Evolutionary conservation across 2,797 vertebrate genomes (phyloP).

Genomic region (Paedocypris micromegethes): DNA sequence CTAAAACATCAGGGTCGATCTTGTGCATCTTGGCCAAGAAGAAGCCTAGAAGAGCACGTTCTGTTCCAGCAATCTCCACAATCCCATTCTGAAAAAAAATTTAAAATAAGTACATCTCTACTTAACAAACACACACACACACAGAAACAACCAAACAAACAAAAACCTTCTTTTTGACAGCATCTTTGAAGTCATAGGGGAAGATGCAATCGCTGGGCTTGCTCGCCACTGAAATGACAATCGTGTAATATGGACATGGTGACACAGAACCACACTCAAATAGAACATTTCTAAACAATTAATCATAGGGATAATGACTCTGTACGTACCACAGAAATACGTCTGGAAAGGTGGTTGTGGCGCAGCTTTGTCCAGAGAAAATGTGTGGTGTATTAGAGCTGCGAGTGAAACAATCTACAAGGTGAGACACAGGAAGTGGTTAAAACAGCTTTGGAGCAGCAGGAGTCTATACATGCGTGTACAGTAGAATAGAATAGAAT

Average conservation of each 20-base stretch:
- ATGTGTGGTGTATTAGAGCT: constrained; percentile 82
- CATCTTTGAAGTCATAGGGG: constrained; percentile 87
- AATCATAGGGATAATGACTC: no score
- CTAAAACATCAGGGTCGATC: constrained; percentile 92
- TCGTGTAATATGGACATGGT: neutral
- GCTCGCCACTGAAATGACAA: constrained; percentile 74
- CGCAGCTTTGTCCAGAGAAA: constrained; percentile 87
- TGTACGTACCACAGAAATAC: constrained; percentile 85
- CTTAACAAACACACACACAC: neutral
- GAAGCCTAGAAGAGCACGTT: constrained; percentile 89
- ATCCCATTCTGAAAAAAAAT: constrained; percentile 78
- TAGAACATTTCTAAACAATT: no score
- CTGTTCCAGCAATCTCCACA: constrained; percentile 87
- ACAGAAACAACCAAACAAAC: neutral
- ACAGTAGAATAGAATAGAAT: no score
- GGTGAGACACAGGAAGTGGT: neutral
- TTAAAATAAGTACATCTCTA: neutral
- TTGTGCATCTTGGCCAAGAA: constrained; percentile 97
- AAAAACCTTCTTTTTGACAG: constrained; percentile 80
- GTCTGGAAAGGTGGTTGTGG: constrained; percentile 87
- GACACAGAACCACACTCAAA: no score
- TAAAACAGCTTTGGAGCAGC: neutral
- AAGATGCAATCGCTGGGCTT: constrained; percentile 91
- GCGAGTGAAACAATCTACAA: constrained; percentile 83
- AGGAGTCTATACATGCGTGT: no score